Evolutionary conservation across 2,797 vertebrate species (phyloP).

Genomic region (Enteromius paludinosus): DNA sequence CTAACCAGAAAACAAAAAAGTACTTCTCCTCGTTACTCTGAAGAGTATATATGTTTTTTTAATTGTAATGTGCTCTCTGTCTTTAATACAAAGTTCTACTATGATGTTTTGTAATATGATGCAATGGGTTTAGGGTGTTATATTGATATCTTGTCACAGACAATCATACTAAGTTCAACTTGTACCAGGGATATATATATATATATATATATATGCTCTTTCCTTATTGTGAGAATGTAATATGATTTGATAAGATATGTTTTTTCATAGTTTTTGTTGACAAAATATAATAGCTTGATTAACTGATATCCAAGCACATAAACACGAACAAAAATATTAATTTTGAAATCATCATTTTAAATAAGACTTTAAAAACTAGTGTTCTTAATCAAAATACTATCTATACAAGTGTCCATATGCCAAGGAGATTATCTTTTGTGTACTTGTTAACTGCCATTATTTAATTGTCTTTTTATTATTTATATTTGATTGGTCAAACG

Average conservation of each 20-base stretch:
- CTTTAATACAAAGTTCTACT: not conserved
- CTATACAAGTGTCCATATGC: not conserved
- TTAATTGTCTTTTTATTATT: not conserved
- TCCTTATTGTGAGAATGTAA: not conserved
- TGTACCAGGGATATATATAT: not conserved
- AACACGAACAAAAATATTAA: not conserved
- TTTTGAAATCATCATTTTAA: not conserved
- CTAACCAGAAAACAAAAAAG: not conserved
- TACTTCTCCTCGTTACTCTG: no score
- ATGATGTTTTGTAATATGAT: not conserved
- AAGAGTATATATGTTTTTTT: not conserved
- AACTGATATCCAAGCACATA: not conserved
- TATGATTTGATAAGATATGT: no score
- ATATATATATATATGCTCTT: no score
- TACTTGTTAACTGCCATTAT: not conserved
- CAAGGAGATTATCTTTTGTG: not conserved
- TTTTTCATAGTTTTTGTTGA: not conserved
- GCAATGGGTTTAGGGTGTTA: not conserved
- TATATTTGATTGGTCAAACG: not conserved
- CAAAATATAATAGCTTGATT: not conserved
- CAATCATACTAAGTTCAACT: not conserved
- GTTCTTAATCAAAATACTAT: not conserved
- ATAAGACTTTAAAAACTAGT: not conserved
- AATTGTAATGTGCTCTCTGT: not conserved
- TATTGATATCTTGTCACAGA: not conserved